Conservation (phyloP, 2,888 invertebrate genomes). For the Pristionchus arcanus region DNA sequence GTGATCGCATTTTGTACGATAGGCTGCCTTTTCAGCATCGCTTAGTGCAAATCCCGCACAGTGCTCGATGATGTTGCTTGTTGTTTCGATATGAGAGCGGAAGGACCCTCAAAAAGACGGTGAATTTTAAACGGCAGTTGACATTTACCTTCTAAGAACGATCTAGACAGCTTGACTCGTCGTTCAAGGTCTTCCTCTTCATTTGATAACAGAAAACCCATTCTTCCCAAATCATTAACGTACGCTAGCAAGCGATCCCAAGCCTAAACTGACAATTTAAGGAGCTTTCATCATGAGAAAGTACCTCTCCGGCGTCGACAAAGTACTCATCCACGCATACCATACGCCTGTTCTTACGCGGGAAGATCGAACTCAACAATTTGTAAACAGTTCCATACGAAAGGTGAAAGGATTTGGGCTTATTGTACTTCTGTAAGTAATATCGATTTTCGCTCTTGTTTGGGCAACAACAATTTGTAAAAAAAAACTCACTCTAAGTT, state of each 20-base stretch:
- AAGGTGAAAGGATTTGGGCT: neutral
- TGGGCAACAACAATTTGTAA: too few species aligned
- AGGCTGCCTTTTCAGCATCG: neutral
- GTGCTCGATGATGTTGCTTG: neutral
- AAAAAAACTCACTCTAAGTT: too few species aligned
- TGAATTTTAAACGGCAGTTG: too few species aligned
- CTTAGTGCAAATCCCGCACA: neutral
- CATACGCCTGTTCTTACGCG: neutral
- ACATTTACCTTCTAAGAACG: neutral
- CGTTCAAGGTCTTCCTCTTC: neutral
- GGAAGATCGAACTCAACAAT: neutral
- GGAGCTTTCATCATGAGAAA: too few species aligned
- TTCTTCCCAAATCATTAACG: neutral
- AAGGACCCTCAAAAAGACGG: neutral
- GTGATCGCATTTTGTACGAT: neutral
- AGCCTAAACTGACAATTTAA: neutral
- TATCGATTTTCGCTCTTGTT: too few species aligned
- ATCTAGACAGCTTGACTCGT: neutral
- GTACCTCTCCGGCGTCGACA: neutral
- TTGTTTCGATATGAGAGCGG: neutral
- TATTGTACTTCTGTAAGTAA: neutral
- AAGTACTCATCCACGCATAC: neutral
- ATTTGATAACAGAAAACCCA: neutral
- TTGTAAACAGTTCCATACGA: neutral
- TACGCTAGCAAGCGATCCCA: neutral